Percentiles rank a stretch among this genome's conserved stretches.
phyloP scores from a whole-genome alignment of 2,113 vertebrate species.

The Spizaetus ornatus region DNA sequence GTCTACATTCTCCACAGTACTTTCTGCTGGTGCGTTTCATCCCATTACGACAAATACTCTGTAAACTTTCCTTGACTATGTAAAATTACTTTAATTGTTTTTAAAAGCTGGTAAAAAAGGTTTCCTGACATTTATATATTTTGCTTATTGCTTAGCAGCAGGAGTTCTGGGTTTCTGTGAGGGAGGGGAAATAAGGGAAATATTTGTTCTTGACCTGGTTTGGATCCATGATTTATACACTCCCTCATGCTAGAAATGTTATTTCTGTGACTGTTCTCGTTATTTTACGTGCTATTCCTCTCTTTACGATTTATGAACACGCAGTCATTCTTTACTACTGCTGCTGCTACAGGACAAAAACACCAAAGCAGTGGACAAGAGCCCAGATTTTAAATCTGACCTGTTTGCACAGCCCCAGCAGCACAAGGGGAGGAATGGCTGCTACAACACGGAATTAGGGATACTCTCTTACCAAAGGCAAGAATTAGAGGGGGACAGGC shows the following conservation, averaged over 20 bases:
- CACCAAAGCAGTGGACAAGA: background rate
- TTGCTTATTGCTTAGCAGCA: slow-evolving; percentile 23
- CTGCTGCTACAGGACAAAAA: background rate
- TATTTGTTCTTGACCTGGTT: background rate
- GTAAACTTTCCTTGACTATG: background rate
- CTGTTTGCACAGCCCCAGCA: background rate
- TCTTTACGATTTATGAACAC: background rate
- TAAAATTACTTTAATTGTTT: background rate
- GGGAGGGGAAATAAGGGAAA: background rate
- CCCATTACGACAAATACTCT: background rate
- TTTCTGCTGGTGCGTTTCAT: background rate
- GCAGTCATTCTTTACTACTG: background rate
- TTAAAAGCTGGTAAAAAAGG: background rate
- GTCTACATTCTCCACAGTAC: accelerated
- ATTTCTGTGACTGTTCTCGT: background rate
- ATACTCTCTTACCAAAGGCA: too few species aligned
- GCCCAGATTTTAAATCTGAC: background rate
- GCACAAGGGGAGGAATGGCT: background rate
- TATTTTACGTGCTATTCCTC: background rate
- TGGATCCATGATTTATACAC: background rate
- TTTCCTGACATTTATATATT: background rate
- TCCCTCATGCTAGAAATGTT: background rate
- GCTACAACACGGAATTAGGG: accelerated
- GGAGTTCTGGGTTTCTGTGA: background rate
- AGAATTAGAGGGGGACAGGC: background rate